Evolutionary conservation across 1,140 invertebrate genomes (phyloP).

Genomic region (Orussus abietinus): DNA sequence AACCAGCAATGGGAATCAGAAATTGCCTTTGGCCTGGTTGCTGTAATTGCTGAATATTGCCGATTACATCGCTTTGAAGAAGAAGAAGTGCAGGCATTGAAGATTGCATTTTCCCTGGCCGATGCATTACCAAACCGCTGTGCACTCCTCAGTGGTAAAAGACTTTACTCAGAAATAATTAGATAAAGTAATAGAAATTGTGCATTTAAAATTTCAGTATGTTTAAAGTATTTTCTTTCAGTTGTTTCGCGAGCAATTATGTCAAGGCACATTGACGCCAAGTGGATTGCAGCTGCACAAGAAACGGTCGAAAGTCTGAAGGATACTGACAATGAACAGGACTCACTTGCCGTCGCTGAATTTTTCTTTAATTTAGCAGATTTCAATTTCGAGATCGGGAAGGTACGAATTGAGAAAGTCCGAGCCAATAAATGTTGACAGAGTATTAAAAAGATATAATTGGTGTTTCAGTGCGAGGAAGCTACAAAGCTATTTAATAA

Average conservation of each 20-base stretch:
- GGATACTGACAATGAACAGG: slow-evolving; percentile 22
- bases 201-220: too few species aligned
- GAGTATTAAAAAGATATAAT: background rate
- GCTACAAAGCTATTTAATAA: slow-evolving; percentile 32
- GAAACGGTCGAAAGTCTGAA: slow-evolving; percentile 20
- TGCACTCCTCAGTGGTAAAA: slow-evolving; percentile 33
- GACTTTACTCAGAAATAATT: too few species aligned
- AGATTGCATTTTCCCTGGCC: slow-evolving; percentile 15
- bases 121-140: slow-evolving; percentile 15
- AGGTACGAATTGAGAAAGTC: slow-evolving; percentile 22
- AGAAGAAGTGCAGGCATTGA: slow-evolving; percentile 32
- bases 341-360: slow-evolving; percentile 21
- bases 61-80: slow-evolving; percentile 31
- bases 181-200: too few species aligned
- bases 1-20: slow-evolving; percentile 22
- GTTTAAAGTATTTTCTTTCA: background rate
- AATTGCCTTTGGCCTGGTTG: slow-evolving; percentile 25
- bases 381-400: slow-evolving; percentile 38
- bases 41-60: slow-evolving; percentile 35
- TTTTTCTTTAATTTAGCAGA: slow-evolving; percentile 42
- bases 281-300: slow-evolving; percentile 36
- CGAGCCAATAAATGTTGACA: background rate
- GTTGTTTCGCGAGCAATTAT: slow-evolving; percentile 8
- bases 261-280: slow-evolving; percentile 27
- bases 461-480: slow-evolving; percentile 22